Base-by-base conservation (phyloP, 2,888 invertebrate genomes). In the Bedellia somnulentella region DNA sequence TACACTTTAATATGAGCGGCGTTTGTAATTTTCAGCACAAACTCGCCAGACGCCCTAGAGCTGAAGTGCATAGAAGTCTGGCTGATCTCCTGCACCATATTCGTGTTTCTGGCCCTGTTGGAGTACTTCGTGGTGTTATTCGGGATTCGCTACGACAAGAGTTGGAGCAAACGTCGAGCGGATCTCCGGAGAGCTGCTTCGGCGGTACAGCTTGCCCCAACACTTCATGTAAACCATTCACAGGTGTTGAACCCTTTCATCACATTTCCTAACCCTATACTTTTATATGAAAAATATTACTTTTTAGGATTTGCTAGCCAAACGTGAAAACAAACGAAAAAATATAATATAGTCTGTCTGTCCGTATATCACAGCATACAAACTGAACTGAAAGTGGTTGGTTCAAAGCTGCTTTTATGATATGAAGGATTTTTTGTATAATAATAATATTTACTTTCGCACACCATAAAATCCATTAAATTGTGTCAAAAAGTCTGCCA, bases 31-130 rank as follows among this genome's bases (percentile, higher is more conserved):
- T 57, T 2, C 63, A 80, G 82, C 51, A 81, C 82, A 52, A 82
- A 82, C 53, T 82, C 82, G 15, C 82, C 82, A 15, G 81, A 80
- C 44, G 81, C 82, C 2, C 56, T 82, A 31, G 81, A 82, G 51
- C 52, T 82, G 34, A 82, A 82, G 47, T 82, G 81, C 52, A 80
- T 82, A 41, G 82, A 82, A 49, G 82, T 82, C 39, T 82, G 82
- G 82, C 61, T 82, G 49, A 81, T 82, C 52, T 81, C 81, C 24
- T 82, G 82, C 62, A 82, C 82, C 25, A 56, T 82, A 44, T 82
- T 82, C 57, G 82, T 82, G 38, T 82, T 82, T 55, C 63, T 81
- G 41, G 81, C 82, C 2, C 55, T 82, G 30, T 61, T 82, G 46
- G 82, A 82, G 52, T 82, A 82, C 53, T 82, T 82, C 47, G 78